Evolutionary conservation across 1,140 invertebrate genomes (phyloP), one percentile per base, ranked within the genome.

Genomic region (Drosophila persimilis): DNA sequence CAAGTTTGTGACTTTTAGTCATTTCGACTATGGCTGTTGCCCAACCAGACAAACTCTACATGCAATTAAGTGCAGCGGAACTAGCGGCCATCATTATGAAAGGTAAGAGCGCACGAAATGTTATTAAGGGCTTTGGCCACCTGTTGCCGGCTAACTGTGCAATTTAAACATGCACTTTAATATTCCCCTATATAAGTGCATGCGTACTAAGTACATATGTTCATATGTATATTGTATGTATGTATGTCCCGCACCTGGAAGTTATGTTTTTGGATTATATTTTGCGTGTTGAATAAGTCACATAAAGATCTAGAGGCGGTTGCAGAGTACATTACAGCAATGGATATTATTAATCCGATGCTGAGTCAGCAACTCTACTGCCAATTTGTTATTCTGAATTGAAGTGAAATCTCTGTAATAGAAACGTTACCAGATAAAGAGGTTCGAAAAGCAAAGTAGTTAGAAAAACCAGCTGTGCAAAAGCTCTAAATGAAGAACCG

Each of bases 61-160:
- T 90, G 90, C 89, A 85, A 58, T 55, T 90, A 48, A 90, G 86
- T 72, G 75, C 89, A 66, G 77, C 89, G 53, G 90, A 90, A 52
- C 64, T 90, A 31, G 69, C 80, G 41, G 89, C 89, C 17, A 90
- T 90, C 43, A 90, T 88, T 13, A 90, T 90, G 73, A 90, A 90
- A 90, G 90, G 90, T 90, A 61, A 79, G 80, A 46, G n/a, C 11
- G n/a, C 55, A 56, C 53, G 26, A 17, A 50, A 58, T 46, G 47
- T 60, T 63, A 15, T 9, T 44, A 44, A 7, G 29, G 20, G 35
- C 8, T 39, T 45, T 20, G 52, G 11, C 29, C 54, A 63, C 62
- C 59, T 73, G 75, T 78, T 79, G 63, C 35, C 47, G 15, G 52
- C 70, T 20, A 52, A 67, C 9, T 67, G 24, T 41, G 20, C 45